Conservation (phyloP, 2,113 vertebrate species). For the Neomonachus schauinslandi region DNA sequence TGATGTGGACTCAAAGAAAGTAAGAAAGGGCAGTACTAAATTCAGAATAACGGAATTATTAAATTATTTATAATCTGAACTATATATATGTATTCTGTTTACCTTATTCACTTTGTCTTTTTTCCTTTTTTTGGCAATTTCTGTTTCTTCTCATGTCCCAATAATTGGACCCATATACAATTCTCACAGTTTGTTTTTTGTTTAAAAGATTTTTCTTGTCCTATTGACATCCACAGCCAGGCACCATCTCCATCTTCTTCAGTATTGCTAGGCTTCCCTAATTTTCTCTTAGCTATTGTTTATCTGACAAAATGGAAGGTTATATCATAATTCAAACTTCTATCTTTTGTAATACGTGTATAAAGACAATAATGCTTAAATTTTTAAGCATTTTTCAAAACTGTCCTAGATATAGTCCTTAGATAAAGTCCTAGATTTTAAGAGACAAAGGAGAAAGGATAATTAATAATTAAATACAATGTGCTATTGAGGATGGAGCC, state of each 20-base stretch:
- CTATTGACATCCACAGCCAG: background rate
- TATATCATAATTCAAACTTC: background rate
- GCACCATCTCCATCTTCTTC: background rate
- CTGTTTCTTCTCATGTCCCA: background rate
- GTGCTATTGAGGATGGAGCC: background rate
- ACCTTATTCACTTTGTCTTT: background rate
- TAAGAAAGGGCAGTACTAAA: background rate
- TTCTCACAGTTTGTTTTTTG: background rate
- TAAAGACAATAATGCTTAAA: background rate
- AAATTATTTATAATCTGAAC: background rate
- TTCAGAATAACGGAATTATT: background rate
- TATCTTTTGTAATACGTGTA: background rate
- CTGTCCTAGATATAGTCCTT: background rate
- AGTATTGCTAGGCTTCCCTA: background rate
- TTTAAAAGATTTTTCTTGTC: background rate
- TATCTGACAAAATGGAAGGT: background rate
- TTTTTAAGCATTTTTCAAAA: conserved; percentile 20
- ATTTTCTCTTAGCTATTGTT: background rate
- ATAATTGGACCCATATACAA: background rate
- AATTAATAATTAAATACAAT: background rate
- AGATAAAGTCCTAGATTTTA: background rate
- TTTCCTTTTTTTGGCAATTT: background rate
- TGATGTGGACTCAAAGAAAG: background rate
- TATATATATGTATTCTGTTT: background rate
- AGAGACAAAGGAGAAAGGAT: background rate